A percentile compares a stretch with the other conserved stretches of the same genome.
Evolutionary conservation across 1,140 invertebrate genomes (phyloP).

Genomic region (Campoletis sonorensis): DNA sequence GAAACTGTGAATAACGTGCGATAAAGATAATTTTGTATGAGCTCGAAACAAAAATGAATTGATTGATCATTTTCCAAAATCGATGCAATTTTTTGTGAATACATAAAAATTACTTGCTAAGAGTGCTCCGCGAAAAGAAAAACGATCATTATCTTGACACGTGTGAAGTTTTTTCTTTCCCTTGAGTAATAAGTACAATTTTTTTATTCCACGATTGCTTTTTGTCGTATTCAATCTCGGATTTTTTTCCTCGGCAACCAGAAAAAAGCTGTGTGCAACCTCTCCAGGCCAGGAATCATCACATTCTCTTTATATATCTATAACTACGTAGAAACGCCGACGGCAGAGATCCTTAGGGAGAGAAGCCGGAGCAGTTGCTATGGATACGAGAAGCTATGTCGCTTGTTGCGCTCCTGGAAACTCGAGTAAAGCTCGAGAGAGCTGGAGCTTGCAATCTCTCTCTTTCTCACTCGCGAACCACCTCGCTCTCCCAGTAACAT

Average conservation of each 20-base stretch:
- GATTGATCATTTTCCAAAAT: too few species aligned
- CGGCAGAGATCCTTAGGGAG: slow-evolving; percentile 48
- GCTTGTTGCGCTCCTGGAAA: slow-evolving; percentile 53
- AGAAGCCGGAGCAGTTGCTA: slow-evolving; percentile 47
- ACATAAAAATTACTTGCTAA: too few species aligned
- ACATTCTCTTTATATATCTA: not conserved
- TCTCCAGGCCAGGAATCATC: not conserved
- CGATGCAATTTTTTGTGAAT: too few species aligned
- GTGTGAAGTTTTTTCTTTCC: not conserved
- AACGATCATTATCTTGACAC: too few species aligned
- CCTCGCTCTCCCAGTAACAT: not conserved
- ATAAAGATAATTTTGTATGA: too few species aligned
- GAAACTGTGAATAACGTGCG: too few species aligned
- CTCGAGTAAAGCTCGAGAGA: slow-evolving; percentile 28
- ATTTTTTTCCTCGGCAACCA: not conserved
- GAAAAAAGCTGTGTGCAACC: not conserved
- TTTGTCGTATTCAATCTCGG: not conserved
- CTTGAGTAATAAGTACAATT: too few species aligned
- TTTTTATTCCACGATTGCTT: not conserved
- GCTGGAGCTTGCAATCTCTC: slow-evolving; percentile 1
- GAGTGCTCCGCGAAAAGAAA: too few species aligned
- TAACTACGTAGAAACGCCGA: slow-evolving; percentile 28
- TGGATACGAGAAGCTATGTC: slow-evolving; percentile 51
- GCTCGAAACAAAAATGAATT: too few species aligned
- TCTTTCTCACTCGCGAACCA: not conserved